These are phyloP conservation scores for Trinectes maculatus DNA, from an alignment of 2,113 vertebrate genomes.

Conservation along the genomic window DNA sequence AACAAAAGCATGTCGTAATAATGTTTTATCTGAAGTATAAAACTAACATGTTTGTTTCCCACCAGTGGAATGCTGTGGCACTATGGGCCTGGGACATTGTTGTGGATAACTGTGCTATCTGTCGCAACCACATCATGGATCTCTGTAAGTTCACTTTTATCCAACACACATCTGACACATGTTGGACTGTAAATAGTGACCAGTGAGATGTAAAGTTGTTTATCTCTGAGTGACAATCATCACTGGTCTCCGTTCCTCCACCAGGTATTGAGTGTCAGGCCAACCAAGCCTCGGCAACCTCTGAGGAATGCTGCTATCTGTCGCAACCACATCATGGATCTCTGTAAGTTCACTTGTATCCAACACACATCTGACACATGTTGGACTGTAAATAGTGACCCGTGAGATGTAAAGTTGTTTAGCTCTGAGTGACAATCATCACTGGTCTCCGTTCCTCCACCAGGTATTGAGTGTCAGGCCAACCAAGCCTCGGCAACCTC, in stretches of 20 bases:
- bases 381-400: not conserved
- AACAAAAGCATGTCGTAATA: too few species aligned
- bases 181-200: not conserved
- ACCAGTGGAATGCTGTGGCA: conserved; percentile 97
- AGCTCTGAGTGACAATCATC: too few species aligned
- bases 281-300: conserved; percentile 98
- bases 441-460: conserved; percentile 40
- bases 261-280: conserved; percentile 99
- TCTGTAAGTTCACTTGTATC: conserved; percentile 91
- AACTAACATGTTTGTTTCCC: too few species aligned
- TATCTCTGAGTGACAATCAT: too few species aligned
- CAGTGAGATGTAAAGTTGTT: not conserved
- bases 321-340: conserved; percentile 99
- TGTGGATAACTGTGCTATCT: conserved; percentile 99
- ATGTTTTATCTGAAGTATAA: too few species aligned
- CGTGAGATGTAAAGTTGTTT: not conserved
- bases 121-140: conserved; percentile 99
- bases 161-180: too few species aligned
- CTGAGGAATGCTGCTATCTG: conserved; percentile 98
- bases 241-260: conserved; percentile 41
- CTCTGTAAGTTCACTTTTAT: conserved; percentile 92
- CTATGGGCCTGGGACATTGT: conserved; percentile 99
- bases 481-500: conserved; percentile 99
- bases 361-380: too few species aligned
- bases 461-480: conserved; percentile 99